Conservation (phyloP, 2,113 vertebrate species). For the Podarcis cretensis region DNA sequence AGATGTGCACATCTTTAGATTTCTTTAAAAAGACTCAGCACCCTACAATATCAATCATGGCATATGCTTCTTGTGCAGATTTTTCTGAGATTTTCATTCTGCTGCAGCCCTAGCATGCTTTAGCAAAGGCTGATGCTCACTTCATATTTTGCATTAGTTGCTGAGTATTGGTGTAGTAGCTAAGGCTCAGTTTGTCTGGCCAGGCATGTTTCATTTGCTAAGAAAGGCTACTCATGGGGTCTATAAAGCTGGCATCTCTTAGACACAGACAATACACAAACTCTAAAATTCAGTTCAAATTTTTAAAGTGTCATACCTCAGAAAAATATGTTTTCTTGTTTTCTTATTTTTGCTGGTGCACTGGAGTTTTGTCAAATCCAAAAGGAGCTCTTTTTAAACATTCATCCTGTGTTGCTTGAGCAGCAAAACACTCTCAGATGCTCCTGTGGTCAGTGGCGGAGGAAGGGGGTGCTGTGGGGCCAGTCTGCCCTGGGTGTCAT, state of each 20-base stretch:
- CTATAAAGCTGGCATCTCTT: too few species aligned
- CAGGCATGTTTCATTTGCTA: too few species aligned
- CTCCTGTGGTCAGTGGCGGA: too few species aligned
- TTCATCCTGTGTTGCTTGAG: neutral
- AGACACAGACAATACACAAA: too few species aligned
- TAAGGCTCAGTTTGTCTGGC: neutral
- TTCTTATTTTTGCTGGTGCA: neutral
- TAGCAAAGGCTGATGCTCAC: too few species aligned
- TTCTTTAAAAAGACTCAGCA: slow-evolving; percentile 16
- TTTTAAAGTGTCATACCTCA: too few species aligned
- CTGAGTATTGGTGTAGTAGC: neutral
- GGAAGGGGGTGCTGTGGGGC: too few species aligned
- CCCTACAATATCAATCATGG: slow-evolving; percentile 46
- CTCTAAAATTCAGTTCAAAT: too few species aligned
- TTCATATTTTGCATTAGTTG: neutral
- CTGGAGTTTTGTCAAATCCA: neutral
- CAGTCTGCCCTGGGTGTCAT: too few species aligned
- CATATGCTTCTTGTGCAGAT: slow-evolving; percentile 53
- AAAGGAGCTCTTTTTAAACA: neutral
- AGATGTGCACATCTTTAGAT: slow-evolving; percentile 42
- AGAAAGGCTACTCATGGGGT: too few species aligned
- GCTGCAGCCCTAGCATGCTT: neutral
- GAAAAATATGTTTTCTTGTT: neutral
- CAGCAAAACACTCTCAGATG: neutral
- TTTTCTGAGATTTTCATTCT: slow-evolving; percentile 29